These are phyloP conservation scores for Ormyrus pomaceus DNA, from an alignment of 2,888 invertebrate genomes.

Conservation along the genomic window DNA sequence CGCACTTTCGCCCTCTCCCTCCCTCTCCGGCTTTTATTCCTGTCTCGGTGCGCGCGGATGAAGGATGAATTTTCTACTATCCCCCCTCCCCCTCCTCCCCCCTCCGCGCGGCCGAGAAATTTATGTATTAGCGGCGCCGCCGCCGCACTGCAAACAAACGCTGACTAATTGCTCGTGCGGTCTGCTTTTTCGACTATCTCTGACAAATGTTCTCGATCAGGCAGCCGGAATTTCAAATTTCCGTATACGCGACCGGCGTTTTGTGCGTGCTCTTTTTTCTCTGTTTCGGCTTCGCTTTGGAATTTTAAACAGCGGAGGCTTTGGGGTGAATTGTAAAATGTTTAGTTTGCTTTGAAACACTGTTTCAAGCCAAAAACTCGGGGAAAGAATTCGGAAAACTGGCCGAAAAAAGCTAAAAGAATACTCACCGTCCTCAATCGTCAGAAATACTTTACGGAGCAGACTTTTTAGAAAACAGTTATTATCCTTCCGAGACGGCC, in stretches of 20 bases:
- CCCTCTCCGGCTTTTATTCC: background rate
- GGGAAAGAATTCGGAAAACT: background rate
- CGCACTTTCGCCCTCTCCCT: background rate
- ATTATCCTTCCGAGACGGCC: too few relatives aligned
- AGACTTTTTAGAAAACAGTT: too few relatives aligned
- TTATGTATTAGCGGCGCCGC: slow-evolving; percentile 14
- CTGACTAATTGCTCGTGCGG: slow-evolving; percentile 37
- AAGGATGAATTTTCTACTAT: slow-evolving; percentile 31
- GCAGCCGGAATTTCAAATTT: slow-evolving; percentile 7
- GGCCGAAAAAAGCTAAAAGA: background rate
- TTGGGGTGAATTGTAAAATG: background rate
- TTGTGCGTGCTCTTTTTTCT: slow-evolving; percentile 7
- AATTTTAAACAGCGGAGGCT: background rate
- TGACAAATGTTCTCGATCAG: slow-evolving; percentile 41
- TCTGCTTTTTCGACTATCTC: background rate
- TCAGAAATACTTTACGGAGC: too few relatives aligned
- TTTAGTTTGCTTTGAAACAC: background rate
- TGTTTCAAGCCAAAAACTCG: background rate
- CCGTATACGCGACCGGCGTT: background rate
- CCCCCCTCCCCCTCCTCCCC: too few relatives aligned
- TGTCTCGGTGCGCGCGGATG: slow-evolving; percentile 5
- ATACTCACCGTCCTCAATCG: too few relatives aligned
- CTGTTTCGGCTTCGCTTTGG: background rate
- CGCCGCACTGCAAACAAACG: slow-evolving; percentile 29
- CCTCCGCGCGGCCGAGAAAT: slow-evolving; percentile 14